phyloP scores from a whole-genome alignment of 64 coral and sea anemone genomes.

The Pachyseris speciosa region DNA sequence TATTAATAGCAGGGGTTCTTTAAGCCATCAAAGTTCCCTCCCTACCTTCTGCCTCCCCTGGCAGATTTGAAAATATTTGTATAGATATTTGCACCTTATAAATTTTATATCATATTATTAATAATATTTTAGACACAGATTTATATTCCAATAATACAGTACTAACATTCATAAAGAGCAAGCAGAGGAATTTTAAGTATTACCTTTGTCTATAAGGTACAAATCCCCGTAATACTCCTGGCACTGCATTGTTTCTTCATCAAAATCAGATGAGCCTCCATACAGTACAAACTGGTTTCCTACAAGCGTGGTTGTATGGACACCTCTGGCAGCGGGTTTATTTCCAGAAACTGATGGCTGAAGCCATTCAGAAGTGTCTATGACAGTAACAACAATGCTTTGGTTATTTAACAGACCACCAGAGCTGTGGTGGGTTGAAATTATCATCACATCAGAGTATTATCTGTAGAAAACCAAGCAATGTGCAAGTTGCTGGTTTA shows the following conservation, averaged over 20 bases:
- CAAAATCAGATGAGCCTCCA: constrained; percentile 90
- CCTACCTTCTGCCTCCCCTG: too few relatives aligned
- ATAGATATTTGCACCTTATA: too few relatives aligned
- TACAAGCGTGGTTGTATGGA: constrained; percentile 59
- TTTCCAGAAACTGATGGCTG: constrained; percentile 72
- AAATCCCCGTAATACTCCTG: constrained; percentile 73
- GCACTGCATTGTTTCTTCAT: constrained; percentile 79
- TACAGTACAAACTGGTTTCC: constrained; percentile 63
- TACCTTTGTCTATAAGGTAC: constrained; percentile 64
- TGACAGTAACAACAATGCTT: neutral
- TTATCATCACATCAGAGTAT: too few relatives aligned
- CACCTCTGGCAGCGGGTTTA: constrained; percentile 64
- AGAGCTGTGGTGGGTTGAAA: too few relatives aligned
- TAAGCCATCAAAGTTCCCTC: too few relatives aligned
- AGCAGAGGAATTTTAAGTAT: neutral
- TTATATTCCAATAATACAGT: too few relatives aligned
- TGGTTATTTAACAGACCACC: neutral
- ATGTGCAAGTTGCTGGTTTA: constrained; percentile 4
- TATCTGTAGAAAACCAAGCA: neutral
- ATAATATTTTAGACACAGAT: too few relatives aligned
- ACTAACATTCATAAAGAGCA: neutral
- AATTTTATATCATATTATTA: too few relatives aligned
- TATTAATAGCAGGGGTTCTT: too few relatives aligned
- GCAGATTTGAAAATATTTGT: too few relatives aligned
- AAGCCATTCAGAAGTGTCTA: constrained; percentile 81